Evolutionary conservation across 2,797 vertebrate species (phyloP), one percentile per base, ranked within the genome.

Genomic region (Emydoidea blandingii): DNA sequence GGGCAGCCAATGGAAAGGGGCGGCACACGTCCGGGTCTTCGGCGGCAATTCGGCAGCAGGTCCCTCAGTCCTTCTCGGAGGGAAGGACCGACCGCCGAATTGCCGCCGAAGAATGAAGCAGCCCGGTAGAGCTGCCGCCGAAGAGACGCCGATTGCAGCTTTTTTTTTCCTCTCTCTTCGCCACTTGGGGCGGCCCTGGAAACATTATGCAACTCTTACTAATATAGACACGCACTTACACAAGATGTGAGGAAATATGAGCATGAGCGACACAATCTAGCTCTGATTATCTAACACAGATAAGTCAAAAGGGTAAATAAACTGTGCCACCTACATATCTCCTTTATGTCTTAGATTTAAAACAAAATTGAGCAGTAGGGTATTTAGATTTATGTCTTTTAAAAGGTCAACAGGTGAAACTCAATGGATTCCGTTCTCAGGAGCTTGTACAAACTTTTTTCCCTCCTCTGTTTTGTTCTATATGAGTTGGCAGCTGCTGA

Each of bases 401-500:
- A 87, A 52, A 21, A 0, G 76, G 37, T 85, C 91, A 82, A 79
- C 83, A 88, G 90, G 91, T 94, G 86, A 92, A 96, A 81, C 5
- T 18, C 52, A 2, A 6, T 88, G 14, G 81, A 27, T 87, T 92
- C 84, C 16, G 7, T 94, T 96, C 82, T 72, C 80, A 88, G 88
- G 81, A 95, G 41, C 50, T 85, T 84, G 62, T 2, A 50, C 87
- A 92, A 81, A 88, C 84, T 5, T 62, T 93, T 94, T 89, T 89
- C 81, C 92, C 92, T 91, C 92, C 85, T 9, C 53, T 54, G 50
- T 90, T 92, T 96, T 89, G 76, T 91, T n/a, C 29, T 81, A 82
- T 94, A 94, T 81, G 88, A 94, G 72, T 92, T 95, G 90, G 91
- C 91, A 96, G 93, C 90, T 95, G 90, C 86, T 94, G 81, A 80